These are phyloP conservation scores for Disparrhopalites patrizii DNA, from an alignment of 2,888 invertebrate species.

Conservation along the genomic window DNA sequence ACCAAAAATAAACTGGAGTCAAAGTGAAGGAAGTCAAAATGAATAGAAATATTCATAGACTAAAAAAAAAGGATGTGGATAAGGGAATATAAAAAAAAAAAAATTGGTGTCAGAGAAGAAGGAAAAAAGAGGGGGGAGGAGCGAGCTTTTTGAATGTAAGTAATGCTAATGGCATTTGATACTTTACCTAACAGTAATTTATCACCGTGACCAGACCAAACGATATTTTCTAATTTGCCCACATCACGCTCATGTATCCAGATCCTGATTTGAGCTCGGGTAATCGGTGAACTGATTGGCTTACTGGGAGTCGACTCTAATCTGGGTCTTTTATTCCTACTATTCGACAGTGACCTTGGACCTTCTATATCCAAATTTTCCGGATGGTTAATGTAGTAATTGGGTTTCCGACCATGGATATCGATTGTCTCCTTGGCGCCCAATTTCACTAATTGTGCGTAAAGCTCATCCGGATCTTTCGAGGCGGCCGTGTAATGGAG, in stretches of 20 bases:
- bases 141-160: background rate
- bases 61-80: no score
- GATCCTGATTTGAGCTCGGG: constrained; percentile 83
- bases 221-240: constrained; percentile 75
- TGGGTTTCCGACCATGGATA: constrained; percentile 58
- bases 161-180: constrained; percentile 1
- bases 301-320: constrained; percentile 26
- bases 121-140: background rate
- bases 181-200: constrained; percentile 58
- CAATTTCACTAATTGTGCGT: constrained; percentile 60
- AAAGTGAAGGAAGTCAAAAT: no score
- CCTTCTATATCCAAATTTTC: constrained; percentile 57
- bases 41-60: no score
- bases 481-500: constrained; percentile 65
- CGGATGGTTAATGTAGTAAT: constrained; percentile 59
- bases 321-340: constrained; percentile 23
- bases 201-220: constrained; percentile 86
- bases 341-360: constrained; percentile 37
- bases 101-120: background rate
- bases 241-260: constrained; percentile 94
- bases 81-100: no score
- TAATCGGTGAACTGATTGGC: constrained; percentile 55
- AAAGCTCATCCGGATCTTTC: constrained; percentile 59
- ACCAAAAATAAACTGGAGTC: no score
- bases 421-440: constrained; percentile 64